Percentiles rank a stretch among this genome's conserved stretches.
Conservation (phyloP, 2,113 vertebrate species). For the Diadophis punctatus region DNA sequence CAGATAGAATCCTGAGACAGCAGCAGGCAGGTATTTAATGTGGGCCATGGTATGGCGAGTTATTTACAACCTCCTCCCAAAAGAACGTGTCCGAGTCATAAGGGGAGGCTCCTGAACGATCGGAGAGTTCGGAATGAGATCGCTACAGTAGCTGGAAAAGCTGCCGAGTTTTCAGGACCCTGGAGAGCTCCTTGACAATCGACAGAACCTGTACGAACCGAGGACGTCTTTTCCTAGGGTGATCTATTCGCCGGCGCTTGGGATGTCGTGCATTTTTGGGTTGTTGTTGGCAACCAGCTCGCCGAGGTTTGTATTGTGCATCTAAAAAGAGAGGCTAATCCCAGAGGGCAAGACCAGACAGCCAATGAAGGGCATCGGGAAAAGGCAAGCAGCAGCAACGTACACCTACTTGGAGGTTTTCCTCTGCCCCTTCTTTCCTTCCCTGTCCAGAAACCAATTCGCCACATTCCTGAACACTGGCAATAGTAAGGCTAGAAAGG, state of each 20-base stretch:
- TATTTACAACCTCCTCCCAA: conserved; percentile 36
- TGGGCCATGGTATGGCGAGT: conserved; percentile 60
- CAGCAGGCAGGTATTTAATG: conserved; percentile 63
- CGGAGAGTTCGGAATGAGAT: background rate
- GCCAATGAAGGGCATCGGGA: background rate
- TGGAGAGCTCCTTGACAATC: conserved; percentile 46
- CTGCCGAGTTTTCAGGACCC: conserved; percentile 49
- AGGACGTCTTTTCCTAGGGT: background rate
- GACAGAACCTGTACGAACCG: background rate
- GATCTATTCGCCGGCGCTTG: background rate
- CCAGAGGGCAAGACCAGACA: background rate
- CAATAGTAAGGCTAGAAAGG: background rate
- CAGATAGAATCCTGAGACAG: conserved; percentile 75
- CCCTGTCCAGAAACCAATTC: conserved; percentile 18
- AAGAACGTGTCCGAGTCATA: conserved; percentile 36
- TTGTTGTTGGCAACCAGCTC: conserved; percentile 9
- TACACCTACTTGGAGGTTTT: background rate
- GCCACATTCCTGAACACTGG: conserved; percentile 25
- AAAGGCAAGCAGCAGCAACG: background rate
- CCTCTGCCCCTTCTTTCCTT: background rate
- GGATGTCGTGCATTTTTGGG: conserved; percentile 6
- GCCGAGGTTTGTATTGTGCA: background rate
- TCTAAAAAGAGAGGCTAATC: background rate
- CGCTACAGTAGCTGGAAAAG: background rate
- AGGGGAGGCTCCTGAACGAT: background rate